Base-by-base conservation (phyloP, 2,797 vertebrate species). In the Peromyscus nudipes region DNA sequence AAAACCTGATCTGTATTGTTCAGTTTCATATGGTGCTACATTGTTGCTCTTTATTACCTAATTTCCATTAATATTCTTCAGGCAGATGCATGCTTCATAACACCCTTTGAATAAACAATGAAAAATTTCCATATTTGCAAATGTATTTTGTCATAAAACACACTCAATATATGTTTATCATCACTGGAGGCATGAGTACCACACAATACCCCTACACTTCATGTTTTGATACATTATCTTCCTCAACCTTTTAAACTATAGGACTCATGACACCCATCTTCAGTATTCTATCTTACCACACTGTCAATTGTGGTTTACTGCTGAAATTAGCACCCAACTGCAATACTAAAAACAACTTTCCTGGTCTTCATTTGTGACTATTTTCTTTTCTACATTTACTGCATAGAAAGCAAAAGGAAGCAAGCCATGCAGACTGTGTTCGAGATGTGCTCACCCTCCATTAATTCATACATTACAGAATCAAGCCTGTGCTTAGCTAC, bases 71-170 rank as follows among this genome's bases (percentile, higher is more conserved):
- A 79, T 91, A 91, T 96, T 94, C 85, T 91, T 85, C 52, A 81
- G 69, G 55, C 43, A 94, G 43, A 37, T 87, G 95, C 92, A 95
- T 79, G 94, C 52, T 37, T 96, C 89, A 96, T 95, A 96, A 91
- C 65, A 69, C 67, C 83, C 85, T 94, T 93, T 94, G 92, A 94
- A 94, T 93, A 90, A 96, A 75, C 96, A 87, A 89, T 43, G 31
- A 89, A 86, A 83, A 62, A 73, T 96, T 96, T 89, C 62, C 23
- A 75, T 96, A 97, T 95, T 96, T 96, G 57, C 57, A 84, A 97
- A 55, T 96, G 29, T 79, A 86, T 92, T 89, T 97, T 94, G 84
- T 92, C 95, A 95, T 97, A 95, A 96, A 97, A 93, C 91, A 21
- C 69, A 92, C 95, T 94, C 79, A 62, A 82, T 95, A n/a, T 87